phyloP scores from a whole-genome alignment of 2,888 invertebrate species.

The Pollenia amentaria region DNA sequence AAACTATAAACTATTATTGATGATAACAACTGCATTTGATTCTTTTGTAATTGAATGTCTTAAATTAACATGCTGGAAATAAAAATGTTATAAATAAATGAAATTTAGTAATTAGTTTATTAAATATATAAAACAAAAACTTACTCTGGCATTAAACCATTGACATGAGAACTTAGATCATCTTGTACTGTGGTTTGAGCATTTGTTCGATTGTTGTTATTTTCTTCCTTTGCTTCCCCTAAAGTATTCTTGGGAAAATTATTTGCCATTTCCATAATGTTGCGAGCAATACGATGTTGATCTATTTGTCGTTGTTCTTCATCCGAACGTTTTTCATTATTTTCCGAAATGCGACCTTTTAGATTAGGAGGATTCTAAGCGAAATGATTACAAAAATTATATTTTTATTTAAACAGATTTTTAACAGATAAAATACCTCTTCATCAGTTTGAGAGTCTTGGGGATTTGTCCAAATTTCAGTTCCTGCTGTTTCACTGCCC shows the following conservation, averaged over 20 bases:
- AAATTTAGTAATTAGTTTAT: background rate
- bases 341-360: slow-evolving; percentile 82
- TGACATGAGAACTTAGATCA: slow-evolving; percentile 28
- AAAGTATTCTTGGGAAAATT: slow-evolving; percentile 76
- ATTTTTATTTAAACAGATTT: background rate
- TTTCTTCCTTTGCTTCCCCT: slow-evolving; percentile 45
- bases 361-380: slow-evolving; percentile 68
- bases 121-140: slow-evolving; percentile 40
- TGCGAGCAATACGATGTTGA: slow-evolving; percentile 87
- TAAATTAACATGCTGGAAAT: slow-evolving; percentile 78
- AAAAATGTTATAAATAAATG: background rate
- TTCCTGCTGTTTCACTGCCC: slow-evolving; percentile 81
- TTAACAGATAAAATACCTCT: slow-evolving; percentile 38
- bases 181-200: slow-evolving; percentile 67
- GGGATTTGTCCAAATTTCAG: slow-evolving; percentile 91
- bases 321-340: slow-evolving; percentile 86
- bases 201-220: slow-evolving; percentile 70
- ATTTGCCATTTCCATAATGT: slow-evolving; percentile 83
- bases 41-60: slow-evolving; percentile 9
- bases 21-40: slow-evolving; percentile 8
- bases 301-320: slow-evolving; percentile 88
- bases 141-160: slow-evolving; percentile 80
- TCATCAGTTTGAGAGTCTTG: slow-evolving; percentile 84
- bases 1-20: slow-evolving; percentile 10
- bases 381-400: slow-evolving; percentile 3